Evolutionary conservation across 2,797 vertebrate genomes (phyloP).

Genomic region (Gymnopithys bicolor): DNA sequence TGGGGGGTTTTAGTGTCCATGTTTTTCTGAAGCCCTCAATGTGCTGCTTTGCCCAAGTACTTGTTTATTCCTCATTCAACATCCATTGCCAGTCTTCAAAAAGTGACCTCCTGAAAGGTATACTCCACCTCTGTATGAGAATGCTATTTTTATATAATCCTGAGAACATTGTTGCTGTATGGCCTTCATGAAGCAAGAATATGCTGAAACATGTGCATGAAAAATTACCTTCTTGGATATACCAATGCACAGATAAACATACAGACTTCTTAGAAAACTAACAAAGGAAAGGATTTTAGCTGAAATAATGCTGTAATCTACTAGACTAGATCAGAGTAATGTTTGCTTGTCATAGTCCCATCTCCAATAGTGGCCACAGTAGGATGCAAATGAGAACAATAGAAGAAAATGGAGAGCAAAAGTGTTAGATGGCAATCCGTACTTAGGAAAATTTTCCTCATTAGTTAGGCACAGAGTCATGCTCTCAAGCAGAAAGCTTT

Average conservation of each 20-base stretch:
- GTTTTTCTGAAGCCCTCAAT: not conserved
- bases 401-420: not conserved
- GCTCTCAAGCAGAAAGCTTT: not conserved
- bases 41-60: not conserved
- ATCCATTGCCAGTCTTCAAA: not conserved
- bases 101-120: not conserved
- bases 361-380: not conserved
- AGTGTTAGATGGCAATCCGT: not conserved
- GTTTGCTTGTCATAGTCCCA: not conserved
- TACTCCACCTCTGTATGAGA: not conserved
- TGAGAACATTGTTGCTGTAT: not conserved
- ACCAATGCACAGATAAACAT: not conserved
- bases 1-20: not conserved
- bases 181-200: not conserved
- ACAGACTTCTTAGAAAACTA: not conserved
- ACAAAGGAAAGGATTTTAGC: not conserved
- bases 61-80: not conserved
- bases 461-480: not conserved
- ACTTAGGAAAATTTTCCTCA: not conserved
- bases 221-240: not conserved
- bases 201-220: not conserved
- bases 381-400: not conserved
- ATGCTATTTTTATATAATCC: not conserved
- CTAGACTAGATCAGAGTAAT: not conserved
- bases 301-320: not conserved